Evolutionary conservation across 2,888 invertebrate species (phyloP).

Genomic region (Drosophila lutescens): DNA sequence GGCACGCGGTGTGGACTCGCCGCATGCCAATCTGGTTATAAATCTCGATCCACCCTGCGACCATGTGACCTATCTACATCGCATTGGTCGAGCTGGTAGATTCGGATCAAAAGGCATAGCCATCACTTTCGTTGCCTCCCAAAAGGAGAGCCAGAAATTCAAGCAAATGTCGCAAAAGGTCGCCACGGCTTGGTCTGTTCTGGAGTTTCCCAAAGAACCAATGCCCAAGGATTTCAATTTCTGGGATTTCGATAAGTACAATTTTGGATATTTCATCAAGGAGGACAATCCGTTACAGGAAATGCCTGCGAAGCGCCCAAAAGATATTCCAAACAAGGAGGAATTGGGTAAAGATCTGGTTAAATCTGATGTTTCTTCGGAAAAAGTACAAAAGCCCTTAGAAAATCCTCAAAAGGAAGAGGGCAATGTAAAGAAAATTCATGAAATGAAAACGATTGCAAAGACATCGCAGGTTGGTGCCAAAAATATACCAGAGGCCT

Average conservation of each 20-base stretch:
- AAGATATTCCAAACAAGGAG: too few relatives aligned
- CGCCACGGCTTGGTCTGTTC: conserved; percentile 85
- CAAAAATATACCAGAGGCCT: background rate
- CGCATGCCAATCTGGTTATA: conserved; percentile 95
- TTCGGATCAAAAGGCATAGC: conserved; percentile 94
- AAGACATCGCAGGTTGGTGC: background rate
- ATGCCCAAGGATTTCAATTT: conserved; percentile 55
- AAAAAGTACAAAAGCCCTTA: background rate
- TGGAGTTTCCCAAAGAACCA: conserved; percentile 83
- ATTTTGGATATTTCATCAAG: conserved; percentile 51
- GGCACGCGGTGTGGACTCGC: conserved; percentile 97
- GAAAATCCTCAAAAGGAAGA: background rate
- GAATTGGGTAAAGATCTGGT: background rate
- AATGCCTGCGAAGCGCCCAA: background rate
- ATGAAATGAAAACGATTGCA: background rate
- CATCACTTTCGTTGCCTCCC: conserved; percentile 89
- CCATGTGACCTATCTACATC: conserved; percentile 94
- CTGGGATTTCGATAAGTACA: conserved; percentile 76
- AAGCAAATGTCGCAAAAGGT: conserved; percentile 86
- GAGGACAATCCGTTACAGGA: conserved; percentile 28
- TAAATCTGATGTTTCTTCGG: background rate
- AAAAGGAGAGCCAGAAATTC: conserved; percentile 87
- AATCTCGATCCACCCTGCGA: conserved; percentile 95
- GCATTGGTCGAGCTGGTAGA: conserved; percentile 97
- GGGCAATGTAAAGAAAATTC: background rate